Conservation (phyloP, 2,888 invertebrate genomes). For the Drosophila koepferae region DNA sequence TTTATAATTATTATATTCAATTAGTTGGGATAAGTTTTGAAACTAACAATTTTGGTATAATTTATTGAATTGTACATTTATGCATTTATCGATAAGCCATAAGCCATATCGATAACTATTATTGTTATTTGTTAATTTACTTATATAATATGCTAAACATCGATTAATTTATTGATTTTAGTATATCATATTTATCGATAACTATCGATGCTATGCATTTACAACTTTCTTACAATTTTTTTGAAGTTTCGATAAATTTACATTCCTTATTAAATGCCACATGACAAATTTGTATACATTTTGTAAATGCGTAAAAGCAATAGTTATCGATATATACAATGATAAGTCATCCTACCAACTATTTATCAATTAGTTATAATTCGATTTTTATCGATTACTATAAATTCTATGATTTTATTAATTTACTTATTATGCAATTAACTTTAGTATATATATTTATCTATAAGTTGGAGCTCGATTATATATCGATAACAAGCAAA, state of each 20-base stretch:
- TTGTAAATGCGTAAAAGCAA: no score
- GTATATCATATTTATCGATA: neutral
- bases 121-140: neutral
- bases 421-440: neutral
- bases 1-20: neutral
- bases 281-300: no score
- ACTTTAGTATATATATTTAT: neutral
- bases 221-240: neutral
- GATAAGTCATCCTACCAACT: accelerated
- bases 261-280: no score
- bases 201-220: neutral
- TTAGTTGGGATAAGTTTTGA: neutral
- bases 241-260: no score
- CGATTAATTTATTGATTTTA: neutral
- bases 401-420: neutral
- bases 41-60: neutral
- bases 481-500: neutral
- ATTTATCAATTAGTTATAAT: neutral
- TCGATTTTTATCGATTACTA: neutral
- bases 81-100: neutral
- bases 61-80: no score
- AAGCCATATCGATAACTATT: neutral
- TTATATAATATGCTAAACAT: no score
- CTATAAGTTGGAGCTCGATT: neutral
- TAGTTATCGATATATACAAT: neutral